Conservation (phyloP, 2,888 invertebrate species). For the Ormyrus labotus region DNA sequence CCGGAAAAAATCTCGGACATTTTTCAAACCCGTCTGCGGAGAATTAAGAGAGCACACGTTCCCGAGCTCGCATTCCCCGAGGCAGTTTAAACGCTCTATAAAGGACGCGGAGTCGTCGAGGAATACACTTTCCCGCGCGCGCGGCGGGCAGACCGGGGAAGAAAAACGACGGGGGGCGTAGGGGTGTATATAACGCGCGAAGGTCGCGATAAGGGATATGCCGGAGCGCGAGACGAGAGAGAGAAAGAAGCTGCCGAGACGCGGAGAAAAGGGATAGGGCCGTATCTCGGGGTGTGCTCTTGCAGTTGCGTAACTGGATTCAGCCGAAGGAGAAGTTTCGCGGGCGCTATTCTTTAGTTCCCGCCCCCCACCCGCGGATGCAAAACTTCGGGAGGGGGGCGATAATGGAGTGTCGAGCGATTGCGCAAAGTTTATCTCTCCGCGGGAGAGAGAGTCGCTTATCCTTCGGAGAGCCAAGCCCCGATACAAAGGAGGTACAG, state of each 20-base stretch:
- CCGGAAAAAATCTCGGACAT: no score
- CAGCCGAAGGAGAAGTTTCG: no score
- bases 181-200: background rate
- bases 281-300: background rate
- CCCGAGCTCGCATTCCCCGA: background rate
- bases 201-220: background rate
- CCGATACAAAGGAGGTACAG: background rate
- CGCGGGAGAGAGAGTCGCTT: background rate
- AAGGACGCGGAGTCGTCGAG: no score
- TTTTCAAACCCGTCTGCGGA: no score
- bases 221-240: background rate
- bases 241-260: background rate
- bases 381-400: background rate
- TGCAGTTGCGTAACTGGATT: no score
- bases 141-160: background rate
- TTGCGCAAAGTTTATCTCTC: slow-evolving; percentile 27
- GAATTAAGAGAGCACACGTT: no score
- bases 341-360: no score
- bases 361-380: no score
- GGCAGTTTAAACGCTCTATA: background rate
- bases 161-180: background rate
- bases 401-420: slow-evolving; percentile 22
- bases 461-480: no score
- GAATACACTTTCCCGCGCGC: background rate
- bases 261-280: background rate